These are phyloP conservation scores for Notoglanidium macrostoma DNA, from an alignment of 2,797 vertebrate genomes.

Conservation along the genomic window DNA sequence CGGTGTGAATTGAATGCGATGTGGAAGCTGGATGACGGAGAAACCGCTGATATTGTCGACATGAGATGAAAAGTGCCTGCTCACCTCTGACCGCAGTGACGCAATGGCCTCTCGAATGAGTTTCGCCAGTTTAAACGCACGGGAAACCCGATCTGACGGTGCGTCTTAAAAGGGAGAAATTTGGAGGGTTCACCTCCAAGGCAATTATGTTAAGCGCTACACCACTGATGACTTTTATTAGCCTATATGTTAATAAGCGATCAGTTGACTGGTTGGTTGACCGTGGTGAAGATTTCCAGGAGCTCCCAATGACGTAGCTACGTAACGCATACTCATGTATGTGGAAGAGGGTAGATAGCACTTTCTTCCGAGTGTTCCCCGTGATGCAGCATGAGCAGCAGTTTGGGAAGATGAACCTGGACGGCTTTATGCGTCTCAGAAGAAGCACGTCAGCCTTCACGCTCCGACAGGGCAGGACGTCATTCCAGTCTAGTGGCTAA, in stretches of 20 bases:
- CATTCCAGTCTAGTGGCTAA: neutral
- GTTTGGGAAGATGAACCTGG: neutral
- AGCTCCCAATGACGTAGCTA: neutral
- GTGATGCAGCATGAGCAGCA: neutral
- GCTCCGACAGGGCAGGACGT: neutral
- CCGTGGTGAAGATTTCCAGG: neutral
- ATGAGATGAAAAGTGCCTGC: neutral
- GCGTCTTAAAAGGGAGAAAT: too few relatives aligned
- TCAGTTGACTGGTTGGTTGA: too few relatives aligned
- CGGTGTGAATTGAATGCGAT: neutral
- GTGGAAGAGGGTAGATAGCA: neutral
- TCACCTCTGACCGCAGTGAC: neutral
- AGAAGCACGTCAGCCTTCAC: neutral
- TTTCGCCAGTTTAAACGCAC: neutral
- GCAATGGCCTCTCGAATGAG: neutral
- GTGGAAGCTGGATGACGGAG: neutral
- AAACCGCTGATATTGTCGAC: neutral
- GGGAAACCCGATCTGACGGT: neutral
- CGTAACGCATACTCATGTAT: neutral
- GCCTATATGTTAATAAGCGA: neutral
- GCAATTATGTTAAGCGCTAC: too few relatives aligned
- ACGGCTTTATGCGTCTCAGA: neutral
- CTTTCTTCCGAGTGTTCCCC: neutral
- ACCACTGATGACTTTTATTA: neutral
- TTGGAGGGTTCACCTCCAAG: too few relatives aligned